A percentile compares a stretch with the other conserved stretches of the same genome.
phyloP scores from a whole-genome alignment of 1,140 invertebrate species.

The Ptiloglossa arizonensis region DNA sequence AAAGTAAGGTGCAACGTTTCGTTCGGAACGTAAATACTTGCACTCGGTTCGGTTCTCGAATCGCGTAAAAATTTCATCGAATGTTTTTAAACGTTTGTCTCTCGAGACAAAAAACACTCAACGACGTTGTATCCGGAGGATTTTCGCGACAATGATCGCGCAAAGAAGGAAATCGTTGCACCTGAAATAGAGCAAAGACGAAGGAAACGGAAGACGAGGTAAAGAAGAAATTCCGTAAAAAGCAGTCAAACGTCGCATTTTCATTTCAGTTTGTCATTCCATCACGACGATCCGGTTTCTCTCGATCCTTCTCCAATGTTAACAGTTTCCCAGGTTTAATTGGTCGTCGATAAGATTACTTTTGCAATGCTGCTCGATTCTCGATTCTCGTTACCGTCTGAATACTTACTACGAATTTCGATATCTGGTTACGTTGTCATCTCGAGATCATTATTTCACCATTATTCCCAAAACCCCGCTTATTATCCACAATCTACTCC shows the following conservation, averaged over 20 bases:
- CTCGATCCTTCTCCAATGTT: not conserved
- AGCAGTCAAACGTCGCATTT: slow-evolving; percentile 17
- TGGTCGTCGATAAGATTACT: not conserved
- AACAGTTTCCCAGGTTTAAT: not conserved
- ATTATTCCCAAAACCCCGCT: too few relatives aligned
- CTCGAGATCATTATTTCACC: too few relatives aligned
- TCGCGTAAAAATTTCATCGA: not conserved
- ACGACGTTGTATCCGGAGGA: not conserved
- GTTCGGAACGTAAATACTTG: too few relatives aligned
- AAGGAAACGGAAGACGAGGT: slow-evolving; percentile 3
- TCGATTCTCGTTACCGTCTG: too few relatives aligned
- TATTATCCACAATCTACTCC: too few relatives aligned
- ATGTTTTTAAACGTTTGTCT: not conserved
- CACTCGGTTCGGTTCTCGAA: not conserved
- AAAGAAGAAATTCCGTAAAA: slow-evolving; percentile 15
- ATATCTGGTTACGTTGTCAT: not conserved
- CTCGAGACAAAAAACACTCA: not conserved
- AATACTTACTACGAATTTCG: too few relatives aligned
- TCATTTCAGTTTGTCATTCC: slow-evolving; percentile 31
- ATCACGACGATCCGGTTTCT: slow-evolving; percentile 19
- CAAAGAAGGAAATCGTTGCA: not conserved
- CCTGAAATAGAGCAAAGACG: slow-evolving; percentile 22
- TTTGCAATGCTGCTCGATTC: not conserved
- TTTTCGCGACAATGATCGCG: not conserved
- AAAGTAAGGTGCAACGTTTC: too few relatives aligned